Base-by-base conservation (phyloP, 2,113 vertebrate species). In the Athene cunicularia region DNA sequence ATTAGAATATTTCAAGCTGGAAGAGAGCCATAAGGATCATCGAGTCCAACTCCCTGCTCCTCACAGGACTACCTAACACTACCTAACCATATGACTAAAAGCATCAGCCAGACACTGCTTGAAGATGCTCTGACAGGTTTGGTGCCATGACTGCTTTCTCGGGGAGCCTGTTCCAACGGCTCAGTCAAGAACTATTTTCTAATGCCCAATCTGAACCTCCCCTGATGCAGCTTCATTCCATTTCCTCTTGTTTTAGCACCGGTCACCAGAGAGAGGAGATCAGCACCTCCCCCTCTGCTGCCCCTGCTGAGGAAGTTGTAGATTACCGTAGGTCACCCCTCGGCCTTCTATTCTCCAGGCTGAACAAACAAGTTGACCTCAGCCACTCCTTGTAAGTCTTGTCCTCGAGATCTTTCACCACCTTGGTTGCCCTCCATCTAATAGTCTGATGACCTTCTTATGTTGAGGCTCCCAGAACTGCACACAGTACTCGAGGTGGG, bases 61-160 rank as follows among this genome's bases (percentile, higher is more conserved):
- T 59, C 5, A 1, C n/a, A 58, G 63, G 63, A 24, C 32, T 35
- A 24, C 8, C 3, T 26, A 37, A 24, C 12, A 58, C 14, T 37
- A 70, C 43, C 43, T 45, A 82, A 49, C 16, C 19, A 4, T 52
- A 43, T 22, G 43, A 18, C 66, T 27, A 43, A 56, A 23, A 27
- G 37, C 3, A 1, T 28, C 2, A 1, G 28, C 23, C 14, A 23
- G 28, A 28, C 4, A 9, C 23, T n/a, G 11, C 55, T 23, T 50
- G 35, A 83, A 59, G 33, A 60, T 11, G 10, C 18, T 60, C 17
- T 52, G 23, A 41, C 10, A 68, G 21, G 41, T 21, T 33, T 60
- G 27, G 12, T 32, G 20, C 11, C 1, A 3, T 47, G 41, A 37
- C 21, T 27, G 20, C 12, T 32, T 32, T 33, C 12, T 21, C 24